Base-by-base conservation (phyloP, 1,140 invertebrate genomes). In the Oryctes rhinoceros region DNA sequence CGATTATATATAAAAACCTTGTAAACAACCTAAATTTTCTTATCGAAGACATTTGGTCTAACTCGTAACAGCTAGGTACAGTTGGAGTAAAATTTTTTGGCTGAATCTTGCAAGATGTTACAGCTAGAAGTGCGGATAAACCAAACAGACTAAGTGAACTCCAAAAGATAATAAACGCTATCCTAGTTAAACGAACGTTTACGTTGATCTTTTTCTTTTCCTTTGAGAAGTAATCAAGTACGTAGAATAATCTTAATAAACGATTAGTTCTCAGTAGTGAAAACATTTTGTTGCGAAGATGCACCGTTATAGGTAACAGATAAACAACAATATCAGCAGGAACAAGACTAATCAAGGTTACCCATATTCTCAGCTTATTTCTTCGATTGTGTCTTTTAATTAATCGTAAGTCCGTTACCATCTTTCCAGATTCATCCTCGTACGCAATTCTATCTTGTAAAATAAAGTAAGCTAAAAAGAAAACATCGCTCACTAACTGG, bases 181-280 rank as follows among this genome's bases (percentile, higher is more conserved):
- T 24, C 71, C 47, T 39, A 3, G 30, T 44, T 6, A 79, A 1
- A 49, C 35, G 67, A 7, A 37, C 18, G n/a, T 79, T 79, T 10
- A 79, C 78, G 24, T 79, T 30, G n/a, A 79, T 9, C n/a, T 79
- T 79, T 47, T 71, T 79, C 4, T 13, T 67, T 39, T 71, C 39
- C 2, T 18, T 67, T 13, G 30, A 15, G 49, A 79, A 37, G 47
- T 67, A 79, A 67, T 74, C 20, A 15, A 48, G 3, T 11, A 79
- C 9, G 15, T 79, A 79, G 0, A 30, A n/a, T 3, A 79, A 4
- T 65, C 62, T 39, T 24, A 79, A 49, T 15, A 71, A 44, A 9
- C 78, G 35, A 62, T 79, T 79, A 13, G 67, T 11, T 79, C 78
- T 39, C 4, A 67, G 30, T n/a, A 67, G 10, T 15, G 35, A 10